These are phyloP conservation scores for Anseranas semipalmata DNA, from an alignment of 2,113 vertebrate species.

Conservation along the genomic window DNA sequence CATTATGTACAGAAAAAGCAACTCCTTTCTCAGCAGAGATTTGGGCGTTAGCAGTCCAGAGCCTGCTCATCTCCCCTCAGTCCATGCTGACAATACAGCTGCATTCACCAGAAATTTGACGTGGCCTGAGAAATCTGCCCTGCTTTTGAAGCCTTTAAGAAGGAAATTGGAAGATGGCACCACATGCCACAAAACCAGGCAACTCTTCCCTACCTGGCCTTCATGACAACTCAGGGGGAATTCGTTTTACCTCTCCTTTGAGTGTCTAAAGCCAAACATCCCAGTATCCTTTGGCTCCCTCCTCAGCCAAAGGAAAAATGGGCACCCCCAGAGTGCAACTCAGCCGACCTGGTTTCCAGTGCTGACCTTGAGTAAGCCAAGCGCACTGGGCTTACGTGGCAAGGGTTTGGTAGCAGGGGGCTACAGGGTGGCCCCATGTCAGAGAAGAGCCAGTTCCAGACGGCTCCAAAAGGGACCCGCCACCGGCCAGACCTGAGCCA, in stretches of 20 bases:
- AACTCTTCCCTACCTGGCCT: not conserved
- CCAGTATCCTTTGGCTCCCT: not conserved
- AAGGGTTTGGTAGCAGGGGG: no score
- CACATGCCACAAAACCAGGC: not conserved
- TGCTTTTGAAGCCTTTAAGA: not conserved
- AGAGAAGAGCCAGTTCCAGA: no score
- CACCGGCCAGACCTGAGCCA: no score
- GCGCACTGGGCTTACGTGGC: no score
- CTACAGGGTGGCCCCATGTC: no score
- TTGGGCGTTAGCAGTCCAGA: not conserved
- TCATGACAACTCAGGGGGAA: fast-evolving
- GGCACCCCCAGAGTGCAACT: not conserved
- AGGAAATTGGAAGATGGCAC: not conserved
- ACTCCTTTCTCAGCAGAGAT: not conserved
- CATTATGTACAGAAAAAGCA: not conserved
- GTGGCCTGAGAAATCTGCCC: not conserved
- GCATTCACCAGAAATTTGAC: not conserved
- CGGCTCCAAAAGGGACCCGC: no score
- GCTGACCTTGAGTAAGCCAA: fast-evolving
- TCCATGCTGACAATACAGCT: no score
- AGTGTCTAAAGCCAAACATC: not conserved
- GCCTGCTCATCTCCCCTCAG: not conserved
- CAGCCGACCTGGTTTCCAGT: not conserved
- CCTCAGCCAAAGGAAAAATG: not conserved
- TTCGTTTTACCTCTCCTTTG: not conserved